These are phyloP conservation scores for Caenorhabditis uteleia DNA, from an alignment of 2,888 invertebrate genomes.

Conservation along the genomic window DNA sequence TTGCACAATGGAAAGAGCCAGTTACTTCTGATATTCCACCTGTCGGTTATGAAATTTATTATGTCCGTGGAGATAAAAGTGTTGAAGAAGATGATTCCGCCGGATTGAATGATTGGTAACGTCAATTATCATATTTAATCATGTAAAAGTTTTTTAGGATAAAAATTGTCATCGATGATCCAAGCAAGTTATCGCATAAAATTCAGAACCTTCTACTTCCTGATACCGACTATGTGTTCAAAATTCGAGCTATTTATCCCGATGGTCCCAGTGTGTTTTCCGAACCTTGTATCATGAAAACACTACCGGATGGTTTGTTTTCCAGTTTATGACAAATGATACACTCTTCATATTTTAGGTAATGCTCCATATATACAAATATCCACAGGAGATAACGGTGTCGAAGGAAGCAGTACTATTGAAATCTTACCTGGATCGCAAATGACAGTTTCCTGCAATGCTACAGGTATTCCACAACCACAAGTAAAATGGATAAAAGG, in stretches of 20 bases:
- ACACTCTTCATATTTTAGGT: conserved; percentile 29
- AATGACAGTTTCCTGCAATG: conserved; percentile 66
- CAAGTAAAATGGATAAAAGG: conserved; percentile 68
- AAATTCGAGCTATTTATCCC: conserved; percentile 66
- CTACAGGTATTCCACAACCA: conserved; percentile 64
- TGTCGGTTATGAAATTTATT: conserved; percentile 65
- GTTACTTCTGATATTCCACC: conserved; percentile 56
- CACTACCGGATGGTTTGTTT: conserved; percentile 63
- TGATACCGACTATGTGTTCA: conserved; percentile 68
- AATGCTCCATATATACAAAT: conserved; percentile 66
- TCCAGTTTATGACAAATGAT: not conserved
- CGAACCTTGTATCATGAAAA: conserved; percentile 69
- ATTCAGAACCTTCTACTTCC: conserved; percentile 61
- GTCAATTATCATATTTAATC: not conserved
- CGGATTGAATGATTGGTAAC: conserved; percentile 54
- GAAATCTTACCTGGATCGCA: conserved; percentile 66
- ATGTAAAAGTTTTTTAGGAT: conserved; percentile 32
- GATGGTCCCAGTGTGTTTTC: conserved; percentile 69
- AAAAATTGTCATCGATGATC: conserved; percentile 58
- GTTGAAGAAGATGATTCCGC: conserved; percentile 65
- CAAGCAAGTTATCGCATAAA: conserved; percentile 50
- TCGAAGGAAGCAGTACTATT: conserved; percentile 59
- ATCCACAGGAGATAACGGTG: conserved; percentile 65
- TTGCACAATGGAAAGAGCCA: conserved; percentile 64
- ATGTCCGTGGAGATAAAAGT: conserved; percentile 64